Conservation (phyloP, 2,113 vertebrate species). For the Onychostoma macrolepis region DNA sequence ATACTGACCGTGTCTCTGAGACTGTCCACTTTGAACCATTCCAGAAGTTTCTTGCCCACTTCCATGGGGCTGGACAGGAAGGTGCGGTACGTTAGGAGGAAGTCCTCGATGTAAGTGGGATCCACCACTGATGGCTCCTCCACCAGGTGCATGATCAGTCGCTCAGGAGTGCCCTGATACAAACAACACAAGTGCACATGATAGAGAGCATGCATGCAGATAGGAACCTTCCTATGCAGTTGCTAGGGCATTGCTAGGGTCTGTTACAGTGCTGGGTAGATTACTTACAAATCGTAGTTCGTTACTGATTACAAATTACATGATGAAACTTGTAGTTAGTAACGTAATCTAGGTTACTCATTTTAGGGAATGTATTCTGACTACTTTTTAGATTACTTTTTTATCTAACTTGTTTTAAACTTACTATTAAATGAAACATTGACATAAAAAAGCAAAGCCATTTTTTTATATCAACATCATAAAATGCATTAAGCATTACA, state of each 20-base stretch:
- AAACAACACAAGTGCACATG: neutral
- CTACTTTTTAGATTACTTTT: neutral
- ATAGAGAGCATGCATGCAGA: neutral
- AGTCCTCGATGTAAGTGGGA: slow-evolving; percentile 98
- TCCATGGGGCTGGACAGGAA: slow-evolving; percentile 93
- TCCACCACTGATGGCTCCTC: slow-evolving; percentile 98
- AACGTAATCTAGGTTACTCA: neutral
- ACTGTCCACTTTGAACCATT: slow-evolving; percentile 92
- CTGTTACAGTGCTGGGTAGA: neutral
- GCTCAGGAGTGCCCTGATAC: slow-evolving; percentile 88
- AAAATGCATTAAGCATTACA: neutral
- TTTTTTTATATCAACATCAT: neutral
- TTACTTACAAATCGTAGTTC: neutral
- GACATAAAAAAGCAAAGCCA: neutral
- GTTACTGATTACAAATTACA: neutral
- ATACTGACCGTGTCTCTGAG: slow-evolving; percentile 86
- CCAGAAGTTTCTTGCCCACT: slow-evolving; percentile 89
- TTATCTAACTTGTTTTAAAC: neutral
- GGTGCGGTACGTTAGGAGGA: slow-evolving; percentile 92
- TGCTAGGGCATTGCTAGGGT: neutral
- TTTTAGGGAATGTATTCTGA: neutral
- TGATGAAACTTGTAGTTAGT: neutral
- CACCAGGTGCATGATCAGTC: slow-evolving; percentile 95
- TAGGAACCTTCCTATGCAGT: neutral
- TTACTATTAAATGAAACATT: neutral